phyloP scores from a whole-genome alignment of 2,888 invertebrate genomes.

The Cepaea hortensis region DNA sequence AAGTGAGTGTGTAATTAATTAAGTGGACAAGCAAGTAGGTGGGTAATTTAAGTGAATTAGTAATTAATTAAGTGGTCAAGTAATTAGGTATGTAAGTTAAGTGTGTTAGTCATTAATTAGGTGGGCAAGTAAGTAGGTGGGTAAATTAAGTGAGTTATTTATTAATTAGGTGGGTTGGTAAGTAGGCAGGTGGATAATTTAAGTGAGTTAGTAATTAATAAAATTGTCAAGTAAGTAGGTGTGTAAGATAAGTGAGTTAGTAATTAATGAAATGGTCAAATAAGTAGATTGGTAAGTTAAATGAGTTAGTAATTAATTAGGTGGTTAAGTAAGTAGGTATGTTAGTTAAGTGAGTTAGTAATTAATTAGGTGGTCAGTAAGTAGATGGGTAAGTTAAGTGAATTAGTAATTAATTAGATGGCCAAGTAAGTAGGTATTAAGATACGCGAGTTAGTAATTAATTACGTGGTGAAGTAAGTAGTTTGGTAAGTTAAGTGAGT shows the following conservation, averaged over 20 bases:
- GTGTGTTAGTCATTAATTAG: neutral
- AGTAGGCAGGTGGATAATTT: neutral
- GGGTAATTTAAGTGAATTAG: neutral
- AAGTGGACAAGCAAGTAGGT: neutral
- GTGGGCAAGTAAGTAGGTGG: neutral
- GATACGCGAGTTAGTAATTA: neutral
- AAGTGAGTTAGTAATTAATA: no score
- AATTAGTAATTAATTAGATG: neutral
- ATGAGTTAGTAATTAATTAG: neutral
- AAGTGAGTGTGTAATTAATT: neutral
- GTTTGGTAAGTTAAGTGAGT: neutral
- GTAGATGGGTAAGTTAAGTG: neutral
- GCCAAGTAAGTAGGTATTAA: neutral
- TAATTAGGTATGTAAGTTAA: neutral
- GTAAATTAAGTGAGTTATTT: no score
- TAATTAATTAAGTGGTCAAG: neutral
- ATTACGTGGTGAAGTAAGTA: neutral
- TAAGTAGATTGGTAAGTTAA: neutral
- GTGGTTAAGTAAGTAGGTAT: neutral
- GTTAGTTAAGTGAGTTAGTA: neutral
- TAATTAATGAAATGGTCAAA: no score
- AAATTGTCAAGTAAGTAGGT: no score
- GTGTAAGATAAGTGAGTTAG: no score
- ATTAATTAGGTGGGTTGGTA: neutral
- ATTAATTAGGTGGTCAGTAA: neutral